Percentiles rank a stretch among this genome's conserved stretches.
These are phyloP conservation scores for Polypedilum pembai DNA, from an alignment of 1,140 invertebrate species.

Conservation along the genomic window DNA sequence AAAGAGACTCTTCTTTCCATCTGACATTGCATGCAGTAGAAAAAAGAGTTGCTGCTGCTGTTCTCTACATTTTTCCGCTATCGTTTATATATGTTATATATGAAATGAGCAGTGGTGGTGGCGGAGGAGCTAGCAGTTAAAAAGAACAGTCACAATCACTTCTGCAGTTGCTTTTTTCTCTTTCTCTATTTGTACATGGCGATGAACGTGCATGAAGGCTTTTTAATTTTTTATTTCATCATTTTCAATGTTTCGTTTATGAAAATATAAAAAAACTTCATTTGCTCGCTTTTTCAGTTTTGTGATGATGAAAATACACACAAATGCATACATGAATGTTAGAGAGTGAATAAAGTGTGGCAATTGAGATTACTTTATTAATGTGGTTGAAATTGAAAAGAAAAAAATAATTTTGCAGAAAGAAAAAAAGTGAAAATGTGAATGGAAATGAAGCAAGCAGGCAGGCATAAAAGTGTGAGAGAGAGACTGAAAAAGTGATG, in stretches of 20 bases:
- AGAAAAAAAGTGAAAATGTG: background rate
- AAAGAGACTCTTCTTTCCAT: constrained; percentile 6
- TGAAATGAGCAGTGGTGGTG: background rate
- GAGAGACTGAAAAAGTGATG: constrained; percentile 20
- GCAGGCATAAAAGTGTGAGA: no score
- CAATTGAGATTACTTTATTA: constrained; percentile 14
- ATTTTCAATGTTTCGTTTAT: constrained; percentile 19
- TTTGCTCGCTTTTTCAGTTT: background rate
- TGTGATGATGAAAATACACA: background rate
- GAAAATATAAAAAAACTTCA: background rate
- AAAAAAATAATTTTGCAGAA: background rate
- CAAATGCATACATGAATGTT: background rate
- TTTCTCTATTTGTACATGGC: background rate
- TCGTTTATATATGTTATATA: constrained; percentile 5
- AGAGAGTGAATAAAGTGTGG: background rate
- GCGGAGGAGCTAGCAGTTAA: background rate
- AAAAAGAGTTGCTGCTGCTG: no score
- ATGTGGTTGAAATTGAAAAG: constrained; percentile 11
- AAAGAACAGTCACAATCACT: background rate
- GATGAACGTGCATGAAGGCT: no score
- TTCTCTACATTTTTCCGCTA: background rate
- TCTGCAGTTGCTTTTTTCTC: background rate
- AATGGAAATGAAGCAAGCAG: background rate
- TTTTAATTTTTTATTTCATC: background rate
- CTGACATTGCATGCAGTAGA: background rate